phyloP scores from a whole-genome alignment of 2,888 invertebrate species.

The Platerodrilus igneus region DNA sequence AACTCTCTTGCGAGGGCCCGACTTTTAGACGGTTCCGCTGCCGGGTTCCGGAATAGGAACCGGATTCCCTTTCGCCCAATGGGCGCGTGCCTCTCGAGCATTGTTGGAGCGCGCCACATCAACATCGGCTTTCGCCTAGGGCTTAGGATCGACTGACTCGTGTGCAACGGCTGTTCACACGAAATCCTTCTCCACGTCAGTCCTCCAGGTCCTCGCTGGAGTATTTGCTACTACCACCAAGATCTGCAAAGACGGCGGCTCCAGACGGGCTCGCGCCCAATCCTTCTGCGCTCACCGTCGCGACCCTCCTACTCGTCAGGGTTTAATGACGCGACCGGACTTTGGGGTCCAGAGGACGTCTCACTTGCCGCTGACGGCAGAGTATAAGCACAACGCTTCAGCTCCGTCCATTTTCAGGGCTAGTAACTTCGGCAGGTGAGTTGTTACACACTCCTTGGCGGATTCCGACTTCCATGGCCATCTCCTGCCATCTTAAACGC shows the following conservation, averaged over 20 bases:
- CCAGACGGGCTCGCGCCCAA: slow-evolving; percentile 54
- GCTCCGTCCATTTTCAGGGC: slow-evolving; percentile 64
- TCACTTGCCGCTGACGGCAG: slow-evolving; percentile 40
- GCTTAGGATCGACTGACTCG: slow-evolving; percentile 57
- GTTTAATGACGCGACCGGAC: slow-evolving; percentile 49
- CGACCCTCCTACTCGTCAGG: slow-evolving; percentile 59
- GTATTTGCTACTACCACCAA: slow-evolving; percentile 66
- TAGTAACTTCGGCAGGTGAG: slow-evolving; percentile 59
- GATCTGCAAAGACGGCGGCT: slow-evolving; percentile 57
- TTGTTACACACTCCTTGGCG: slow-evolving; percentile 55
- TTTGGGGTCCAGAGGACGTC: no score
- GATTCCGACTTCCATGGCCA: slow-evolving; percentile 73
- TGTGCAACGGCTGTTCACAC: slow-evolving; percentile 59
- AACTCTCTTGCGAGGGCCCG: slow-evolving; percentile 48
- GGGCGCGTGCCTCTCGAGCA: slow-evolving; percentile 39
- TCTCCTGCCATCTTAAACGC: slow-evolving; percentile 60
- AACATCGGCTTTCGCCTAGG: slow-evolving; percentile 51
- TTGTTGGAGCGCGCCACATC: slow-evolving; percentile 36
- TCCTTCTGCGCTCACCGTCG: slow-evolving; percentile 58
- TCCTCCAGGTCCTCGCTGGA: slow-evolving; percentile 59
- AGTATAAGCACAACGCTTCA: slow-evolving; percentile 55
- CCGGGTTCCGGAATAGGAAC: slow-evolving; percentile 58
- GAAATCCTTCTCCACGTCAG: slow-evolving; percentile 60
- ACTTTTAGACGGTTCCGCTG: slow-evolving; percentile 51
- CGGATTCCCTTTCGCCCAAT: slow-evolving; percentile 55